Percentiles rank a stretch among this genome's conserved stretches.
Evolutionary conservation across 1,140 invertebrate species (phyloP).

Genomic region (Phymorhynchus buccinoides): DNA sequence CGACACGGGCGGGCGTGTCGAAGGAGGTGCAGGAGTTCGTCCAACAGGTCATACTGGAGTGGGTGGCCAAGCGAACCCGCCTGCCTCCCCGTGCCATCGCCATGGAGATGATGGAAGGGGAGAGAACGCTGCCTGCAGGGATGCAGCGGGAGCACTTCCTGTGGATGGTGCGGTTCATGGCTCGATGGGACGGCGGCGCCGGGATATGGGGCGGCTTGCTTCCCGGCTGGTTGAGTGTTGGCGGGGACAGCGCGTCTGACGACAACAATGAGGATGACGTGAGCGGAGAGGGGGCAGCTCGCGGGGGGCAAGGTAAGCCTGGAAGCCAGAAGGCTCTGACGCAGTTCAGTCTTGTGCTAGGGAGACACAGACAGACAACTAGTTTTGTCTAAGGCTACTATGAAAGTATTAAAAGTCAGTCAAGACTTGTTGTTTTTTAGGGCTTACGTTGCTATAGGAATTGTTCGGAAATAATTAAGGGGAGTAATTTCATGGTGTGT

Average conservation of each 20-base stretch:
- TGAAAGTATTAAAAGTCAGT: too few relatives aligned
- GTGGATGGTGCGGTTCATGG: conserved; percentile 33
- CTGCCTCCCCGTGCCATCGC: not conserved
- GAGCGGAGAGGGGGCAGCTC: conserved; percentile 21
- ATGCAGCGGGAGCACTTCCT: conserved; percentile 24
- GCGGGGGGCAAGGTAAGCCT: not conserved
- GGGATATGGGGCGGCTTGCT: not conserved
- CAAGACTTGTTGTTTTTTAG: too few relatives aligned
- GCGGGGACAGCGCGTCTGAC: not conserved
- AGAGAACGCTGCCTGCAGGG: conserved; percentile 13
- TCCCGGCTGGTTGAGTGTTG: conserved; percentile 2
- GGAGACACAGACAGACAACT: too few relatives aligned
- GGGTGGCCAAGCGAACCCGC: conserved; percentile 26
- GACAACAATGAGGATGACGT: too few relatives aligned
- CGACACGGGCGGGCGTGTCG: not conserved
- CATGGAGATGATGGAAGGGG: not conserved
- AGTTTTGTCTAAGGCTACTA: too few relatives aligned
- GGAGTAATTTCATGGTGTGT: too few relatives aligned
- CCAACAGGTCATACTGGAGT: conserved; percentile 22
- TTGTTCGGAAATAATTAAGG: too few relatives aligned
- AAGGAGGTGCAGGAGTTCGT: conserved; percentile 26
- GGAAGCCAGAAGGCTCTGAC: not conserved
- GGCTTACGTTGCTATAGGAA: too few relatives aligned
- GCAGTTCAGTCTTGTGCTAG: not conserved
- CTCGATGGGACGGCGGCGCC: conserved; percentile 17